A percentile compares a stretch with the other conserved stretches of the same genome.
Conservation (phyloP, 2,888 invertebrate species). For the Eutolmus rufibarbis region DNA sequence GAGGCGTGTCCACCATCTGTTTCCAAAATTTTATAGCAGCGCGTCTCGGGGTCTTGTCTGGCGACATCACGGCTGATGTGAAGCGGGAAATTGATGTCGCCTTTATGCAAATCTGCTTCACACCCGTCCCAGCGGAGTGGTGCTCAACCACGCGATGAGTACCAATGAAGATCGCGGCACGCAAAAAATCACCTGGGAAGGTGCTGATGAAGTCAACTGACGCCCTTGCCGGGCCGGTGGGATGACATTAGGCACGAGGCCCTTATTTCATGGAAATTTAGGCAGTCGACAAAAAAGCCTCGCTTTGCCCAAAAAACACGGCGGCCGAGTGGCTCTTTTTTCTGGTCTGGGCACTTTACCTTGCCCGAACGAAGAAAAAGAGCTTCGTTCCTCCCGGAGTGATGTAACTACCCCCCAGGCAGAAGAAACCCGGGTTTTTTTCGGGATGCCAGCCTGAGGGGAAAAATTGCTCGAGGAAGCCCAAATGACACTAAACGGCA, state of each 20-base stretch:
- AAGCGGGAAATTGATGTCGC: slow-evolving; percentile 37
- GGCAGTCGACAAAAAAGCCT: background rate
- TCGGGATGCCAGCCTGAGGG: background rate
- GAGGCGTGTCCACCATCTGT: slow-evolving; percentile 29
- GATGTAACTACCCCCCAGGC: slow-evolving; percentile 5
- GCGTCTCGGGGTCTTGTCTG: background rate
- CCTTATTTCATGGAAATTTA: slow-evolving; percentile 7
- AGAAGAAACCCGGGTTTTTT: background rate
- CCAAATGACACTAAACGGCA: slow-evolving; percentile 37
- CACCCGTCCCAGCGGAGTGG: slow-evolving; percentile 15
- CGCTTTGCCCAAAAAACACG: background rate
- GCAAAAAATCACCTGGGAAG: slow-evolving; percentile 37
- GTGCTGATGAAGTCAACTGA: slow-evolving; percentile 35
- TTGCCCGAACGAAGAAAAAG: background rate
- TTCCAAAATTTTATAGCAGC: slow-evolving; percentile 19
- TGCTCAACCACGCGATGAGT: slow-evolving; percentile 36
- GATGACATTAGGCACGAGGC: slow-evolving; percentile 31
- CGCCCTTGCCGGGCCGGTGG: background rate
- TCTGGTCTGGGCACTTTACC: background rate
- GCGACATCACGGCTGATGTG: slow-evolving; percentile 1
- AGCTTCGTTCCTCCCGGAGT: background rate
- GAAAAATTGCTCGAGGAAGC: slow-evolving; percentile 29
- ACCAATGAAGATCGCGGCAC: slow-evolving; percentile 7
- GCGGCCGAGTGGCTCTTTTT: background rate
- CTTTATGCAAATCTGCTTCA: slow-evolving; percentile 29